Base-by-base conservation (phyloP, 2,113 vertebrate species). In the Lonchura striata region DNA sequence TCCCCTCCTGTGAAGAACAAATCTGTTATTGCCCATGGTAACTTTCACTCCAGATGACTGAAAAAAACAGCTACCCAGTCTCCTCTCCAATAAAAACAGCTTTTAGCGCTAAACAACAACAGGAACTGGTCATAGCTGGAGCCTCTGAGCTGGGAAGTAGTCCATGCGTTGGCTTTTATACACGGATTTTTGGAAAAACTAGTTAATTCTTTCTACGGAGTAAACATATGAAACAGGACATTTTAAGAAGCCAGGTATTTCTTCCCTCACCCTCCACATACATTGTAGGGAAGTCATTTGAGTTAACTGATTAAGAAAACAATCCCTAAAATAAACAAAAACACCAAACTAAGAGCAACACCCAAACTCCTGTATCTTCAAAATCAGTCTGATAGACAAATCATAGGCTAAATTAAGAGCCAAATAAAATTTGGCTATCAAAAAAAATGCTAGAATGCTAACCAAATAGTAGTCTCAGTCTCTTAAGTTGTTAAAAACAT, bases 301-400 rank as follows among this genome's bases (percentile, higher is more conserved):
- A 18, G 4, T 49, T 31, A 52, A 53, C 7, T 23, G 21, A 8
- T 27, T 59, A 42, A 49, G 8, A 59, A 42, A 81, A 25, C 5
- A 88, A 27, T 11, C 6, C 7, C 21, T 37, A 33, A 57, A 75
- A 24, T 9, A 41, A 39, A 47, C 6, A 10, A 44, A 46, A 13
- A 35, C 20, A 4, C 6, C 13, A 23, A 63, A 31, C 7, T 49
- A 52, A 52, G 11, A 74, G 2, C 13, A 74, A 37, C 23, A 52
- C 2, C 2, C 20, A 50, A 56, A 39, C 3, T 27, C 4, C 2
- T 0, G 0, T 16, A 25, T 31, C 4, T 54, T 74, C 16, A 41
- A 47, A 59, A 3, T 9, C 16, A 68, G 7, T 31, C 15, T n/a
- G 33, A 56, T 2, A 50, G 50, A 10, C 23, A 80, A 60, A 41